Conservation (phyloP, 2,888 invertebrate genomes). For the Saturnia japonica region DNA sequence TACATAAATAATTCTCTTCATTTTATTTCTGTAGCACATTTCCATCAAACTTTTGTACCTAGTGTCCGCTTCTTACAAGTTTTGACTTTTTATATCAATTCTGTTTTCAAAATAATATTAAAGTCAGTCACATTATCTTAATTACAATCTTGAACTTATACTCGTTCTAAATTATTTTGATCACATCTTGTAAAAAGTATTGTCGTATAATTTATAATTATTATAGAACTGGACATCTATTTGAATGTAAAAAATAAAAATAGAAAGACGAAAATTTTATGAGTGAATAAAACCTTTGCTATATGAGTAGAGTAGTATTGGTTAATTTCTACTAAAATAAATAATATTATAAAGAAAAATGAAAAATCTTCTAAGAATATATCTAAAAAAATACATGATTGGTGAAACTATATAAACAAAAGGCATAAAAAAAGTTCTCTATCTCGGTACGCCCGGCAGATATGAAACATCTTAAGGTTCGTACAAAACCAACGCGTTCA, state of each 20-base stretch:
- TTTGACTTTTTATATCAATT: constrained; percentile 6
- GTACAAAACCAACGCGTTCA: no score
- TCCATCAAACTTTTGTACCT: constrained; percentile 9
- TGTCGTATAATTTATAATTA: background rate
- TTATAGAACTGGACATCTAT: background rate
- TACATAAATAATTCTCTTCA: constrained; percentile 12
- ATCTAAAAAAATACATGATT: no score
- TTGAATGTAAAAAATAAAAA: background rate
- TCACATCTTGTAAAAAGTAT: background rate
- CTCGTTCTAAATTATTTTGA: background rate
- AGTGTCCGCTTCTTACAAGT: background rate
- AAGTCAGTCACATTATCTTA: constrained; percentile 16
- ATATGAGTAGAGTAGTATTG: no score
- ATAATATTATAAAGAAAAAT: no score
- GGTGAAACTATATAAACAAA: no score
- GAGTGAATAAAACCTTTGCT: no score
- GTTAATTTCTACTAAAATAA: no score
- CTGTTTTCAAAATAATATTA: constrained; percentile 3
- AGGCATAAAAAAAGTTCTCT: no score
- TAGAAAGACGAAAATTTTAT: no score
- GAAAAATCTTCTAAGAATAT: no score
- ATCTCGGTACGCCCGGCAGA: no score
- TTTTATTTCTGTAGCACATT: constrained; percentile 3
- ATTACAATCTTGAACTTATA: constrained; percentile 15
- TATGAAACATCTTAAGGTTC: no score